Evolutionary conservation across 2,888 invertebrate species (phyloP), one percentile per base, ranked within the genome.

Genomic region (Augiades crinisus): DNA sequence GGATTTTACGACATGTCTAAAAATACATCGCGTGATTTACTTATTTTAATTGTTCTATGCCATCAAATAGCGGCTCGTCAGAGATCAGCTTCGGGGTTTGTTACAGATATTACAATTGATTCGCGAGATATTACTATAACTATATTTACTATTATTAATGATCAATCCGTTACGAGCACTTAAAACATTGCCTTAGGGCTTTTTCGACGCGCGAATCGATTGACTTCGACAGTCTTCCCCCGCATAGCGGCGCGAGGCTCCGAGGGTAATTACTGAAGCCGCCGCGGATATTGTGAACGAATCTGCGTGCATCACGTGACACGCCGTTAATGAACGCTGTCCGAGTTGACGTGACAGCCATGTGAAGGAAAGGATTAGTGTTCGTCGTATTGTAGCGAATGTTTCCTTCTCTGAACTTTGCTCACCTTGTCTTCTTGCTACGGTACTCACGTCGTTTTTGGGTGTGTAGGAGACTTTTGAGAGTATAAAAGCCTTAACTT

Each of bases 251-350:
- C 67, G 68, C 62, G 71, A 72, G 76, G 75, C 73, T 66, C n/a
- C 71, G 66, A 64, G 67, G 70, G 68, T 85, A 82, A 87, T 84
- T 81, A 82, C 71, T 65, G 58, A 55, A 61, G 61, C 59, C 59
- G 59, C 64, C 61, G 64, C 62, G 72, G 66, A 70, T 75, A 71
- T 73, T 73, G 44, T 56, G 53, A 65, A 62, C 58, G 44, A 37
- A 36, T 49, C 27, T 27, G 37, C 51, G 33, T 63, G 66, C 67
- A 67, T 65, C 67, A 69, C 76, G 71, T 78, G 81, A 81, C 81
- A 78, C 68, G 69, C 67, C 69, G 64, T 66, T 86, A 86, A 87
- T 86, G 80, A 83, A 82, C 81, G 79, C 80, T 82, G 87, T 85
- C 82, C 60, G 64, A 65, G 60, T 70, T 80, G 82, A 81, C 76